Base-by-base conservation (phyloP, 2,113 vertebrate genomes). In the Pterocles burchelli region DNA sequence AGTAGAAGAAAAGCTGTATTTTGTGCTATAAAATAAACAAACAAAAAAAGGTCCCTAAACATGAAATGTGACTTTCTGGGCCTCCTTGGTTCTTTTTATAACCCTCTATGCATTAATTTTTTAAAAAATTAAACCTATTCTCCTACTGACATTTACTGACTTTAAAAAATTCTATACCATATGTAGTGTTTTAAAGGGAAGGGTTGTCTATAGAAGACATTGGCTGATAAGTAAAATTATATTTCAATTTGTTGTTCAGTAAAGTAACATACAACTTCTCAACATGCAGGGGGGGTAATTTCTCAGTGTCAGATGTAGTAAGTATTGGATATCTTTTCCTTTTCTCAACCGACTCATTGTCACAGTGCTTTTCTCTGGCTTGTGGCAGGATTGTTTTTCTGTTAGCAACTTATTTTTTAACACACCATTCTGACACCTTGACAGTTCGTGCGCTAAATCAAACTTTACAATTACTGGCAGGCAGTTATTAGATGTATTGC, bases 381-480 rank as follows among this genome's bases (percentile, higher is more conserved):
- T 81, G 46, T 67, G 90, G 77, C 73, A 94, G 17, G 71, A 79
- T 89, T 91, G 48, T 70, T 91, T 93, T 75, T 83, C 54, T 85
- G 51, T 52, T 96, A 86, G 90, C 82, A 82, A 67, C 95, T 83
- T 92, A 72, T 86, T 85, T 94, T 96, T 97, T 96, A 94, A 33
- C 76, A 57, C 93, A 88, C 61, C 9, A 14, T 83, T 94, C 73
- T 95, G 91, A 97, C 92, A 96, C 80, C 65, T 97, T 91, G 59
- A 93, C 95, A 90, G 96, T 96, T 98, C 93, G 89, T 89, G 58
- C 38, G 58, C 81, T 86, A 95, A 98, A 97, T 98, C 97, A 97
- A 97, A 98, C 96, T 97, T 98, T 98, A 98, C 88, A 97, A 90
- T 97, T 98, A 95, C 96, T 98, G 97, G 98, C 96, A 98, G 97